Conservation (phyloP, 2,797 vertebrate species). For the Scolopax bukidnonensis region DNA sequence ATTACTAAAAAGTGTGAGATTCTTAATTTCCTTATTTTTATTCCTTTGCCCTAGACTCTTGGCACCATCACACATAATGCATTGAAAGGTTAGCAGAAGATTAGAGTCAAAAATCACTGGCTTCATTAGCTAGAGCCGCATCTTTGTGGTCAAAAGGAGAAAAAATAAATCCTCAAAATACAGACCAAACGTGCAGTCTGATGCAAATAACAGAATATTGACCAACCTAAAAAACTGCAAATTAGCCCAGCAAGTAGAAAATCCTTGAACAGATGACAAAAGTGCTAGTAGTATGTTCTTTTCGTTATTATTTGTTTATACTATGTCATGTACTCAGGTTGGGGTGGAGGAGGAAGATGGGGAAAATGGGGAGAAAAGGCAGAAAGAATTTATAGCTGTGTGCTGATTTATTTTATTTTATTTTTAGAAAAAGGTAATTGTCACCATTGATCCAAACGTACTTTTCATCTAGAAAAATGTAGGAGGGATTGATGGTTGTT, state of each 20-base stretch:
- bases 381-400: not conserved
- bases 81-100: not conserved
- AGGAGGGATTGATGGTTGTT: not conserved
- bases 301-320: not conserved
- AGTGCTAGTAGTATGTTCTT: not conserved
- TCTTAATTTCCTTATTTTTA: not conserved
- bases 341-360: not conserved
- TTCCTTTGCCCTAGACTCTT: not conserved
- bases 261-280: not conserved
- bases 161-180: not conserved
- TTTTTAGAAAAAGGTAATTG: not conserved
- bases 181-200: not conserved
- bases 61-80: rapidly evolving
- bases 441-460: not conserved
- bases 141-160: not conserved
- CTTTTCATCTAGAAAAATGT: not conserved
- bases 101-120: not conserved
- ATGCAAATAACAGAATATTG: not conserved
- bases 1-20: not conserved
- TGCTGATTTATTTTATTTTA: not conserved
- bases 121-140: not conserved
- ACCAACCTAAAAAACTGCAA: not conserved
- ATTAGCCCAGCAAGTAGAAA: not conserved
- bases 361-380: not conserved
- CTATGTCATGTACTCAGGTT: not conserved